Evolutionary conservation across 2,888 invertebrate genomes (phyloP), one percentile per base, ranked within the genome.

Genomic region (Tethea ocularis): DNA sequence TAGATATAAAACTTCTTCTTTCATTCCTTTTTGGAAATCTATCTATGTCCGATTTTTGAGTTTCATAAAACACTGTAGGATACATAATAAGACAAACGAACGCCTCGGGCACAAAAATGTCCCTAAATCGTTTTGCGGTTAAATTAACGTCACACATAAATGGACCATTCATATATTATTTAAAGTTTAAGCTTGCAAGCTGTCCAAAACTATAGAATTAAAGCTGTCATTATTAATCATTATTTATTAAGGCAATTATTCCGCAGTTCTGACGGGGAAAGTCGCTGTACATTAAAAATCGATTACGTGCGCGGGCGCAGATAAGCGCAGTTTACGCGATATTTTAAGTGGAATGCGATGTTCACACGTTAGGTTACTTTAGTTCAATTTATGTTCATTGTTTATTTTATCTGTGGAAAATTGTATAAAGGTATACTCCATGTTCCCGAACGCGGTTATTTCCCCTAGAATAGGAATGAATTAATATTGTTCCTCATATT

Each of bases 291-390:
- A 71, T 68, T 67, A 69, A 71, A 71, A 71, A 69, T 74, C 69
- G 72, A 68, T 75, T 72, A 68, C 62, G 60, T 66, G 73, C 71
- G 67, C 74, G 64, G 57, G 72, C 69, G 72, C 73, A 60, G 69
- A 72, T 72, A 72, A 69, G 65, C 66, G 61, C 55, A 66, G 58
- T 67, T 66, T 72, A 74, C 74, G 71, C 68, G 70, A 64, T 69
- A 69, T 68, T 67, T 70, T 76, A 78, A 82, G 81, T 81, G 80
- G 78, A 78, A 78, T 82, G 79, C 69, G 60, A 57, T 82, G 82
- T 78, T 78, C 77, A 74, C 77, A 75, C 76, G 68, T 66, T 52
- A 54, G 60, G 69, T 64, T 61, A 59, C 60, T 56, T 58, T 20
- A 41, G 23, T 41, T 60, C 58, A 65, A 75, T 76, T 74, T 74